Base-by-base conservation (phyloP, 2,113 vertebrate species). In the Ophthalmolycus amberensis region DNA sequence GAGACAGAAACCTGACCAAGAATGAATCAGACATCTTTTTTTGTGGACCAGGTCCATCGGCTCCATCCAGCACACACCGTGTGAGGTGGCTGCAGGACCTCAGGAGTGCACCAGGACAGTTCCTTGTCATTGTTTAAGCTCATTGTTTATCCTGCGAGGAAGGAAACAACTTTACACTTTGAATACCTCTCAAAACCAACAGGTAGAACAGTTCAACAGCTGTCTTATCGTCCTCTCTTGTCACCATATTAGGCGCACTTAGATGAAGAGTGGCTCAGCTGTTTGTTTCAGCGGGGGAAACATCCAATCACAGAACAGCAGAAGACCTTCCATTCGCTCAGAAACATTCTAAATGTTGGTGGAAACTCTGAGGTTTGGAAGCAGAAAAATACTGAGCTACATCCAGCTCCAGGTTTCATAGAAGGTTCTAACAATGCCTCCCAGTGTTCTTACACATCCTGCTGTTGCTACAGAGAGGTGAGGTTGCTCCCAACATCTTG, bases 71-170 rank as follows among this genome's bases (percentile, higher is more conserved):
- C 8, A 1, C n/a, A 34, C 14, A 22, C 5, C 4, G 20, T 20
- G 7, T 22, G 14, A 59, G 11, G 12, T 54, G 50, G 10, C 62
- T 58, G 60, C 62, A 72, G 50, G 69, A 73, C 37, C 20, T 80
- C 62, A 65, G 11, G 6, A 46, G 27, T 10, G 3, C 38, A 42
- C 25, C 22, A 20, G 32, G 25, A 46, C 40, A 22, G 4, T 25
- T 48, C 9, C 9, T 18, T 52, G 46, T 58, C 25, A 9, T 22
- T 44, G 40, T 58, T n/a, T 14, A 38, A 25, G 20, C 5, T 63
- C 63, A 6, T n/a, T 63, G 2, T 54, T 59, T 56, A 40, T 18
- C 3, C 9, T 50, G 1, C 12, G 54, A 5, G 18, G 58, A 65
- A 54, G 22, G 12, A 40, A 63, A 22, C 18, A 77, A 7, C 6